Conservation (phyloP, 2,888 invertebrate genomes). For the Helicoverpa assulta region DNA sequence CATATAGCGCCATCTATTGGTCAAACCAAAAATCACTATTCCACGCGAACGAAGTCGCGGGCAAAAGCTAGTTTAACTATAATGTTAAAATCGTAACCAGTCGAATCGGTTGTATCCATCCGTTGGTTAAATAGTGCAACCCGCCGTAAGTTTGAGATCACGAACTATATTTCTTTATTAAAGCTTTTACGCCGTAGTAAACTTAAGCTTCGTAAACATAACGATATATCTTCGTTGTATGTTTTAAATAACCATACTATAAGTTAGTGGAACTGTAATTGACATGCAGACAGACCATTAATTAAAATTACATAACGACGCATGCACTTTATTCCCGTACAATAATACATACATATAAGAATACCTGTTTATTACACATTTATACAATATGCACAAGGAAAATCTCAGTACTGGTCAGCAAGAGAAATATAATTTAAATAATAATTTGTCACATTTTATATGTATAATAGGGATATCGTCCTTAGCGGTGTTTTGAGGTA, state of each 20-base stretch:
- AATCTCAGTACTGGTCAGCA: constrained; percentile 10
- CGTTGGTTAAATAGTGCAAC: too few species aligned
- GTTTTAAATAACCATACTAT: neutral
- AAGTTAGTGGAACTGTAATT: constrained; percentile 4
- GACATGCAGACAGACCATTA: constrained; percentile 25
- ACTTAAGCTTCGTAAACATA: neutral
- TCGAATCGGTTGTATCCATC: too few species aligned
- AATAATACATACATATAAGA: constrained; percentile 1
- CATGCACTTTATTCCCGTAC: constrained; percentile 6
- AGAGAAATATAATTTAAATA: constrained; percentile 14
- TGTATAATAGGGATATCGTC: neutral
- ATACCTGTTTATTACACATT: constrained; percentile 16
- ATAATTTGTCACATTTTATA: constrained; percentile 8
- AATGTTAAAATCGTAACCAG: too few species aligned
- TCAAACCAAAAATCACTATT: too few species aligned
- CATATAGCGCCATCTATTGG: too few species aligned
- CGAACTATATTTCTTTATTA: too few species aligned
- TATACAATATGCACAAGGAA: constrained; percentile 25
- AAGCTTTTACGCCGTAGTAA: constrained; percentile 1
- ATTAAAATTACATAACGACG: constrained; percentile 32
- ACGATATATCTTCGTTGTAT: neutral
- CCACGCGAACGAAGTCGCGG: too few species aligned
- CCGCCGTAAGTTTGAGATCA: too few species aligned
- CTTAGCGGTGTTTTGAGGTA: constrained; percentile 12
- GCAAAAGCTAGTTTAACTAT: too few species aligned